phyloP scores from a whole-genome alignment of 1,140 invertebrate genomes.

The Drosophila funebris region DNA sequence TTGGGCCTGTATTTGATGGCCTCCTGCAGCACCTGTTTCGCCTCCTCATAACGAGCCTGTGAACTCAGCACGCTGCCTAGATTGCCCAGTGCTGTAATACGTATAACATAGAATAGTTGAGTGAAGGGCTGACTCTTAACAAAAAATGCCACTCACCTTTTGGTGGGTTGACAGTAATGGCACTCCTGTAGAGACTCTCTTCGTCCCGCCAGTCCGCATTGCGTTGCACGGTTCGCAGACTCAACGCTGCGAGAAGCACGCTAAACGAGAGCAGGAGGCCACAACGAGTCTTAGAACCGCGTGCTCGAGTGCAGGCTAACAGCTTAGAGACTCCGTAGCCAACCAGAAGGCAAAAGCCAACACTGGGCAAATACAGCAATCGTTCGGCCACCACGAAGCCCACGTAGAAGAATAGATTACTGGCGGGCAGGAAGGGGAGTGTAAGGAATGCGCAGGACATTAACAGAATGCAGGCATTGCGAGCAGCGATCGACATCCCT shows the following conservation, averaged over 20 bases:
- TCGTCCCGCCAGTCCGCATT: constrained; percentile 97
- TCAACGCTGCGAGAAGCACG: constrained; percentile 88
- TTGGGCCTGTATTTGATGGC: constrained; percentile 94
- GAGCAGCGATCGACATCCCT: constrained; percentile 37
- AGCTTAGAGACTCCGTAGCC: constrained; percentile 89
- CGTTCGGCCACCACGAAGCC: constrained; percentile 98
- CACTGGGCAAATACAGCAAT: constrained; percentile 97
- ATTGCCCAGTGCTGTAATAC: constrained; percentile 92
- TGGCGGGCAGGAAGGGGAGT: constrained; percentile 96
- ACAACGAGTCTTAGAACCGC: constrained; percentile 80
- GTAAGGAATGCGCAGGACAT: constrained; percentile 91
- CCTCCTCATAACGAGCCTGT: constrained; percentile 92
- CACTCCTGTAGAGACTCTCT: constrained; percentile 96
- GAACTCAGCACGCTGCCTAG: constrained; percentile 95
- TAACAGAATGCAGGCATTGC: constrained; percentile 68
- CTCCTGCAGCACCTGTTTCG: constrained; percentile 93
- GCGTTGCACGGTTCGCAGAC: constrained; percentile 90
- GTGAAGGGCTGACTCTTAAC: neutral
- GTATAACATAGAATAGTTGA: too few relatives aligned
- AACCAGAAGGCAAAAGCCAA: constrained; percentile 96
- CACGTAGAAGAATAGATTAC: constrained; percentile 97
- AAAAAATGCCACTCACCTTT: constrained; percentile 91
- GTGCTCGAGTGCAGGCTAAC: constrained; percentile 50
- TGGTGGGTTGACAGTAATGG: constrained; percentile 96
- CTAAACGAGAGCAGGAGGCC: constrained; percentile 85